These are phyloP conservation scores for Megaleporinus macrocephalus DNA, from an alignment of 2,113 vertebrate genomes.

Conservation along the genomic window DNA sequence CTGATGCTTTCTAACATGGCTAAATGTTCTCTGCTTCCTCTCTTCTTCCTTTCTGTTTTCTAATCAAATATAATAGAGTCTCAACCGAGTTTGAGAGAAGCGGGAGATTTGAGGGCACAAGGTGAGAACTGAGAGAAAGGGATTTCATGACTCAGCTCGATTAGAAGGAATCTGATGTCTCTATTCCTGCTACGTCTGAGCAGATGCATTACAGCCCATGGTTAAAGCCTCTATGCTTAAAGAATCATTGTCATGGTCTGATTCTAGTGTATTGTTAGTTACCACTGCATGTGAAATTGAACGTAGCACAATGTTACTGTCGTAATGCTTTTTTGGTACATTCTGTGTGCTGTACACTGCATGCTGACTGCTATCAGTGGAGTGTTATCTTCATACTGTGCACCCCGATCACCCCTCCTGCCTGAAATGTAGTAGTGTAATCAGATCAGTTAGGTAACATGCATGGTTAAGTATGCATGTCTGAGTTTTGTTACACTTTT, in stretches of 20 bases:
- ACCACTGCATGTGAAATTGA: neutral
- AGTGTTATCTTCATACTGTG: neutral
- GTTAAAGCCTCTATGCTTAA: neutral
- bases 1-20: conserved; percentile 26
- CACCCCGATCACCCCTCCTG: neutral
- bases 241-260: neutral
- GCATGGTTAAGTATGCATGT: neutral
- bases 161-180: neutral
- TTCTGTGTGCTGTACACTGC: neutral
- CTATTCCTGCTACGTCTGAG: neutral
- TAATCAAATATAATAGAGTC: conserved; percentile 85
- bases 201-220: neutral
- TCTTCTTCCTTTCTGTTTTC: conserved; percentile 75
- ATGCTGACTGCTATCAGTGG: neutral
- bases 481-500: neutral
- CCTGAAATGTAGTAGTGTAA: neutral
- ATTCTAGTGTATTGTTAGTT: neutral
- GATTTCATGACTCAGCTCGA: conserved; percentile 54
- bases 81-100: conserved; percentile 98
- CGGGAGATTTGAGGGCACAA: conserved; percentile 99
- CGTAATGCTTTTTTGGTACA: neutral
- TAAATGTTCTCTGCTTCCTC: conserved; percentile 56
- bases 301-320: neutral
- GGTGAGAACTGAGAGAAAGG: too few relatives aligned
- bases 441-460: neutral